phyloP scores from a whole-genome alignment of 2,113 vertebrate species.

The Mobula birostris region DNA sequence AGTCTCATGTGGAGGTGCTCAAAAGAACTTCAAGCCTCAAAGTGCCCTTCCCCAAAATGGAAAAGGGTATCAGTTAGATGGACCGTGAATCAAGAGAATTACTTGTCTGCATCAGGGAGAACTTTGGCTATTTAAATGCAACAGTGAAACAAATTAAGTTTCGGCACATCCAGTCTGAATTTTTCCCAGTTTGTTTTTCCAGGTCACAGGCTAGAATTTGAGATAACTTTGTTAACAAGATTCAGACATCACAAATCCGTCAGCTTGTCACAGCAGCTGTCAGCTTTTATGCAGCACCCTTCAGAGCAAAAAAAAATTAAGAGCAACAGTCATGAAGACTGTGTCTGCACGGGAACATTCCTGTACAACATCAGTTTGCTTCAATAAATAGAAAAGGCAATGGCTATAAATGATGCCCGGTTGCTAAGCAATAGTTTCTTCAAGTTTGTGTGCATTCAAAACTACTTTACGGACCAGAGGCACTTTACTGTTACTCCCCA shows the following conservation, averaged over 20 bases:
- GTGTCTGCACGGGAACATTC: background rate
- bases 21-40: background rate
- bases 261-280: background rate
- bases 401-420: slow-evolving; percentile 84
- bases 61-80: background rate
- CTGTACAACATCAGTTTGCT: slow-evolving; percentile 47
- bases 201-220: background rate
- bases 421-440: slow-evolving; percentile 68
- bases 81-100: too few relatives aligned
- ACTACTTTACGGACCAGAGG: slow-evolving; percentile 87
- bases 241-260: background rate
- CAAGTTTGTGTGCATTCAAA: slow-evolving; percentile 85
- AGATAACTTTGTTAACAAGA: background rate
- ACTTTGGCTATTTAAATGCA: background rate
- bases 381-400: slow-evolving; percentile 94
- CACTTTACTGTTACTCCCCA: slow-evolving; percentile 83
- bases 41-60: background rate
- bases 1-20: background rate
- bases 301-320: background rate
- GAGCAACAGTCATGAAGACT: too few relatives aligned
- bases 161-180: background rate
- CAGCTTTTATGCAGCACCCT: background rate
- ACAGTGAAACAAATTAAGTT: background rate
- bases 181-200: background rate
- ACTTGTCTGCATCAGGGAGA: background rate